These are phyloP conservation scores for Pristionchus entomophagus DNA, from an alignment of 2,888 invertebrate genomes.

Conservation along the genomic window DNA sequence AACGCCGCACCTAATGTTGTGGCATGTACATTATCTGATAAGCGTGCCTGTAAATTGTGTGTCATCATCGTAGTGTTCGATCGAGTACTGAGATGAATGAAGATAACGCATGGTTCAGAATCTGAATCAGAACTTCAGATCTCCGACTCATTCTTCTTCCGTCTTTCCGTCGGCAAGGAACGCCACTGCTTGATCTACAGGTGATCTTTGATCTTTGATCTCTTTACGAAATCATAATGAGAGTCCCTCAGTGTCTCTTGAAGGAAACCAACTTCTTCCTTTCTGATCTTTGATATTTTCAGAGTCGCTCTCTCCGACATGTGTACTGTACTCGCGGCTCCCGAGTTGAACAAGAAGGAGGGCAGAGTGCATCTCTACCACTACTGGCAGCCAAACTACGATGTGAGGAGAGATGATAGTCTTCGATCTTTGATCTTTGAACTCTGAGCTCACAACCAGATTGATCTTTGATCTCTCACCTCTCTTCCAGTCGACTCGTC, in stretches of 20 bases:
- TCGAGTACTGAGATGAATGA: too few species aligned
- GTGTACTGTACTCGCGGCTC: neutral
- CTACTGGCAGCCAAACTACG: constrained; percentile 34
- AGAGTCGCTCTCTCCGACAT: constrained; percentile 25
- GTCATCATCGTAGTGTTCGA: too few species aligned
- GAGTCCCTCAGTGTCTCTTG: too few species aligned
- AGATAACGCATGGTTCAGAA: too few species aligned
- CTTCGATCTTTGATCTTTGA: constrained; percentile 3
- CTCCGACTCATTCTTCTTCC: constrained; percentile 25
- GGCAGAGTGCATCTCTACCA: constrained; percentile 2
- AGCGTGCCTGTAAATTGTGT: too few species aligned
- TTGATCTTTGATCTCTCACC: constrained; percentile 31
- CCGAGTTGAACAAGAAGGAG: constrained; percentile 5
- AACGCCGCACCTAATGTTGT: too few species aligned
- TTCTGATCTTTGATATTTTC: neutral
- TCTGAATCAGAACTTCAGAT: too few species aligned
- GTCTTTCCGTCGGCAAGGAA: constrained; percentile 26
- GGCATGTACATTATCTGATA: too few species aligned
- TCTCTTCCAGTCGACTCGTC: neutral
- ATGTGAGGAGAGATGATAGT: neutral
- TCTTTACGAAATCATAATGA: neutral
- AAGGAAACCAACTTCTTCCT: neutral
- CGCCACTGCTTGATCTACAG: neutral
- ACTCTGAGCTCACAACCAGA: neutral
- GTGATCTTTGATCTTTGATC: neutral